Evolutionary conservation across 2,888 invertebrate genomes (phyloP).

Genomic region (Pollenia amentaria): DNA sequence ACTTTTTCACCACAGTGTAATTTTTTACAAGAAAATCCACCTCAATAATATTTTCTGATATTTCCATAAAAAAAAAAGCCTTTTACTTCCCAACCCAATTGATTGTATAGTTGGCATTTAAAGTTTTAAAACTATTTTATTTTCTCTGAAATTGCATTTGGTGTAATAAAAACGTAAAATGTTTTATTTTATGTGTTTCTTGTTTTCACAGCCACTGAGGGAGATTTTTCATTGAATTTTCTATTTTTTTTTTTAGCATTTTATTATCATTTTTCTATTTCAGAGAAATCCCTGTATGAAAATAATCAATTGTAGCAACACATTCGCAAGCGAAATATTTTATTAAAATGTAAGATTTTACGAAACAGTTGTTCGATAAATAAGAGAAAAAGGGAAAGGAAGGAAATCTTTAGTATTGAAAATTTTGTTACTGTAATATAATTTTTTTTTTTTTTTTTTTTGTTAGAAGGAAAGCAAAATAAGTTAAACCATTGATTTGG

Average conservation of each 20-base stretch:
- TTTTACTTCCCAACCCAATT: background rate
- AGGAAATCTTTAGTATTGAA: background rate
- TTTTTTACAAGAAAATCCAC: no score
- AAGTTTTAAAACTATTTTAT: constrained; percentile 10
- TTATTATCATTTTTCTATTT: constrained; percentile 2
- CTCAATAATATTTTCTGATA: no score
- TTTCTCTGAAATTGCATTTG: constrained; percentile 24
- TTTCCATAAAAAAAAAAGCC: background rate
- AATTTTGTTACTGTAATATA: constrained; percentile 10
- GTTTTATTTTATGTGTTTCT: constrained; percentile 2
- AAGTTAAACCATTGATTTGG: no score
- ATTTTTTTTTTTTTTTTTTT: background rate
- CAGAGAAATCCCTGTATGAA: constrained; percentile 14
- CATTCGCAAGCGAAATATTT: constrained; percentile 6
- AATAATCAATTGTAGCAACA: constrained; percentile 19
- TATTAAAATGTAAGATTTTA: constrained; percentile 19
- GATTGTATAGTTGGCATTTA: constrained; percentile 1
- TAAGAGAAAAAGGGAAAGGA: background rate
- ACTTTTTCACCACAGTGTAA: no score
- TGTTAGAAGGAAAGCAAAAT: no score
- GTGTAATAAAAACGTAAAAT: constrained; percentile 43
- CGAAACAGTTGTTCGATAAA: constrained; percentile 1
- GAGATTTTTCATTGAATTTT: constrained; percentile 21
- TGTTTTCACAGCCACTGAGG: background rate
- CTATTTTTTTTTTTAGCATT: constrained; percentile 23